A percentile compares a stretch with the other conserved stretches of the same genome.
Conservation (phyloP, 2,113 vertebrate genomes). For the Psilopsiagon aurifrons region DNA sequence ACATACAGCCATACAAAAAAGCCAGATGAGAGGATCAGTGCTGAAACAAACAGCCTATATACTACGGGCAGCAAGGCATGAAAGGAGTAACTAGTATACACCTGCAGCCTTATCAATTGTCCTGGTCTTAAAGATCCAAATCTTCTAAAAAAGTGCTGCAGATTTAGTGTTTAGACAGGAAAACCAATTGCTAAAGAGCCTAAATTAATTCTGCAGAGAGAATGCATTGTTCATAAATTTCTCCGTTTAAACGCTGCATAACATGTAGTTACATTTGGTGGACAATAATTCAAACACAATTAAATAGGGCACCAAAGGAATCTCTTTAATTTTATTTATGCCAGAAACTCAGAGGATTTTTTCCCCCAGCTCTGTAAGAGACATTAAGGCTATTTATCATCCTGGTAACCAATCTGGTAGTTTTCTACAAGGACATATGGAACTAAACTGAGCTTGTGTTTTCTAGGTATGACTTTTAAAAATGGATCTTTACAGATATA, state of each 20-base stretch:
- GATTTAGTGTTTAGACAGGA: neutral
- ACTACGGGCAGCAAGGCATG: neutral
- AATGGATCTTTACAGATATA: neutral
- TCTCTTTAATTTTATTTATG: conserved; percentile 26
- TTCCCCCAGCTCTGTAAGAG: neutral
- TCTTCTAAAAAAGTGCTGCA: neutral
- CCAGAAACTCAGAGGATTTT: neutral
- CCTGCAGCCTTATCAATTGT: neutral
- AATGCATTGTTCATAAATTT: neutral
- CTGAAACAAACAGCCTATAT: neutral
- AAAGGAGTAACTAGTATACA: neutral
- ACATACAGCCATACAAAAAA: neutral
- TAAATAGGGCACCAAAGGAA: neutral
- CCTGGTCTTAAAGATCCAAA: neutral
- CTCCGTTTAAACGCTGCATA: neutral
- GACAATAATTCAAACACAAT: conserved; percentile 21
- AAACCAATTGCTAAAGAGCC: neutral
- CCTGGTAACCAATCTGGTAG: neutral
- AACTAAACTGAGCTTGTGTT: neutral
- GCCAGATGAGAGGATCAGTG: neutral
- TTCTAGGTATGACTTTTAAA: neutral
- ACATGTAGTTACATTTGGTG: neutral
- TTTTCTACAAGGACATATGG: neutral
- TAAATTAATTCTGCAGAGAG: neutral
- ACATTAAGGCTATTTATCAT: conserved; percentile 14